Conservation (phyloP, 2,797 vertebrate species). For the Manis pentadactyla region DNA sequence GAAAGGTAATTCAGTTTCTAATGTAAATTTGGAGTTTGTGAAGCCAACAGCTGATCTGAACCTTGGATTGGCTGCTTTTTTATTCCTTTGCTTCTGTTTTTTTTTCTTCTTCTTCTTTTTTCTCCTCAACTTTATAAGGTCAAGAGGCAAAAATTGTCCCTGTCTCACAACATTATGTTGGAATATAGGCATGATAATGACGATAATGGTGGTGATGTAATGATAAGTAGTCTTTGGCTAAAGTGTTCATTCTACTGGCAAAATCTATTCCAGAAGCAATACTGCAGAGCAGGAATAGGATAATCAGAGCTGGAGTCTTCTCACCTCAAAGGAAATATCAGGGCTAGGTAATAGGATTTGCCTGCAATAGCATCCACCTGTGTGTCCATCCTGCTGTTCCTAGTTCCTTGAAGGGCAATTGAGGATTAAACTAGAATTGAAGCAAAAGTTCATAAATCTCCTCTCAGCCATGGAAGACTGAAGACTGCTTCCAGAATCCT, state of each 20-base stretch:
- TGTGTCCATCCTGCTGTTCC: not conserved
- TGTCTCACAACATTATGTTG: not conserved
- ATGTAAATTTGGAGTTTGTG: not conserved
- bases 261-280: constrained; percentile 45
- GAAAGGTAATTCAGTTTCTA: constrained; percentile 6
- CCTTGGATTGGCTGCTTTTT: not conserved
- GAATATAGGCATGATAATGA: not conserved
- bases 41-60: not conserved
- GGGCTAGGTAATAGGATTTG: not conserved
- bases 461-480: constrained; percentile 41
- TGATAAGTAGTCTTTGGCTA: not conserved
- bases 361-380: not conserved
- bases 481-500: constrained; percentile 56
- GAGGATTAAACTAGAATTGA: constrained; percentile 60
- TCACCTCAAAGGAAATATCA: not conserved
- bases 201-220: not conserved
- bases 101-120: not conserved
- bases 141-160: not conserved
- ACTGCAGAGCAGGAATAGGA: not conserved
- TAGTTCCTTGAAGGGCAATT: not conserved
- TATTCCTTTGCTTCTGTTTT: not conserved
- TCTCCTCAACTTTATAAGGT: not conserved
- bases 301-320: not conserved
- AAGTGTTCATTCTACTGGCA: not conserved
- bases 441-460: constrained; percentile 66